phyloP scores from a whole-genome alignment of 2,888 invertebrate species.

The Mimachlamys varia region DNA sequence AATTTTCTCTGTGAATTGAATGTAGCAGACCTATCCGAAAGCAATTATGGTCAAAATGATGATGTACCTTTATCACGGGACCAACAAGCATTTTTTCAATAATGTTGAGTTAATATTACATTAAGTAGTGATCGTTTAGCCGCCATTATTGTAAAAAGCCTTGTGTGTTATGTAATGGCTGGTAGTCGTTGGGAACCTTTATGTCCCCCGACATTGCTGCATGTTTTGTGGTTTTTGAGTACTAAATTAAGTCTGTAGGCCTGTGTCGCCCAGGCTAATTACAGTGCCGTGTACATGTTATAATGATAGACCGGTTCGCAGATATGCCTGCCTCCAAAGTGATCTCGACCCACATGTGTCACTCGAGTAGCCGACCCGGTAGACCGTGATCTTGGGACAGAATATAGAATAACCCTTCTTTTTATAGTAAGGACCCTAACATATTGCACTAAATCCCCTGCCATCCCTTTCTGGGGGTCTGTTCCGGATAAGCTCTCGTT shows the following conservation, averaged over 20 bases:
- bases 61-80: too few relatives aligned
- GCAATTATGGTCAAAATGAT: background rate
- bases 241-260: background rate
- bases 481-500: background rate
- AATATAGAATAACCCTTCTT: background rate
- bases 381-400: background rate
- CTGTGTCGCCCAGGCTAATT: background rate
- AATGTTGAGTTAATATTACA: background rate
- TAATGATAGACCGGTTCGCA: background rate
- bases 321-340: constrained; percentile 17
- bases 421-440: background rate
- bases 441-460: constrained; percentile 31
- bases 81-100: background rate
- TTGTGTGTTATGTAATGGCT: constrained; percentile 5
- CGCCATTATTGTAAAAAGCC: background rate
- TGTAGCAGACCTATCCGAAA: background rate
- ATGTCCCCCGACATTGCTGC: background rate
- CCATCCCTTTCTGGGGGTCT: background rate
- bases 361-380: background rate
- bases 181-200: background rate
- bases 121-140: background rate
- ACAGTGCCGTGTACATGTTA: background rate
- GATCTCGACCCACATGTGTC: constrained; percentile 14
- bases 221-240: constrained; percentile 27
- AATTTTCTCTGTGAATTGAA: too few relatives aligned